Percentiles rank a stretch among this genome's conserved stretches.
Conservation (phyloP, 2,888 invertebrate species). For the Drosophila suboccidentalis region DNA sequence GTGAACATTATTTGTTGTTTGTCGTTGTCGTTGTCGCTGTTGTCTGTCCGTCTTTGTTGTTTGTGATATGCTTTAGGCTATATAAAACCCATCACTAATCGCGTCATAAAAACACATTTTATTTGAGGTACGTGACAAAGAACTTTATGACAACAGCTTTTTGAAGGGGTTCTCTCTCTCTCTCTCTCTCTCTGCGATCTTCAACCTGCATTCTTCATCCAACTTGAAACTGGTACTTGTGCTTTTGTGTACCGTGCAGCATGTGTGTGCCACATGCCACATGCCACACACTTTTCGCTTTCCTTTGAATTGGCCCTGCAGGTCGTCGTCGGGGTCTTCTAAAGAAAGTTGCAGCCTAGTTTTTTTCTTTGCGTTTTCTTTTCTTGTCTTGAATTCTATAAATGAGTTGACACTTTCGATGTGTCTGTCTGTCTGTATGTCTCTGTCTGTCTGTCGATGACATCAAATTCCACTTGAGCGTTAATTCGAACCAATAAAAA, state of each 20-base stretch:
- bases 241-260: constrained; percentile 4
- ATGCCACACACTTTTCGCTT: constrained; percentile 67
- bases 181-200: constrained; percentile 23
- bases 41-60: constrained; percentile 36
- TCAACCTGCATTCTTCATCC: constrained; percentile 34
- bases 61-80: constrained; percentile 69
- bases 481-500: constrained; percentile 74
- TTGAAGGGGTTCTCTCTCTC: constrained; percentile 16
- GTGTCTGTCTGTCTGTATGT: neutral
- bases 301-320: constrained; percentile 46
- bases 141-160: constrained; percentile 60
- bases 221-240: constrained; percentile 10
- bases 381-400: constrained; percentile 33
- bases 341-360: constrained; percentile 62
- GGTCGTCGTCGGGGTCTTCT: constrained; percentile 37
- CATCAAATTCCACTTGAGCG: constrained; percentile 77
- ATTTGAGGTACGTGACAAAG: constrained; percentile 73
- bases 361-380: constrained; percentile 17
- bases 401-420: constrained; percentile 66
- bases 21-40: constrained; percentile 7
- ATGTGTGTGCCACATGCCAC: constrained; percentile 39
- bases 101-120: constrained; percentile 78
- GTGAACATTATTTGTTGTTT: constrained; percentile 40
- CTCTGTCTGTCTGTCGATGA: constrained; percentile 41
- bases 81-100: constrained; percentile 71